Percentiles rank a stretch among this genome's conserved stretches.
These are phyloP conservation scores for Pteria penguin DNA, from an alignment of 2,888 invertebrate genomes.

Conservation along the genomic window DNA sequence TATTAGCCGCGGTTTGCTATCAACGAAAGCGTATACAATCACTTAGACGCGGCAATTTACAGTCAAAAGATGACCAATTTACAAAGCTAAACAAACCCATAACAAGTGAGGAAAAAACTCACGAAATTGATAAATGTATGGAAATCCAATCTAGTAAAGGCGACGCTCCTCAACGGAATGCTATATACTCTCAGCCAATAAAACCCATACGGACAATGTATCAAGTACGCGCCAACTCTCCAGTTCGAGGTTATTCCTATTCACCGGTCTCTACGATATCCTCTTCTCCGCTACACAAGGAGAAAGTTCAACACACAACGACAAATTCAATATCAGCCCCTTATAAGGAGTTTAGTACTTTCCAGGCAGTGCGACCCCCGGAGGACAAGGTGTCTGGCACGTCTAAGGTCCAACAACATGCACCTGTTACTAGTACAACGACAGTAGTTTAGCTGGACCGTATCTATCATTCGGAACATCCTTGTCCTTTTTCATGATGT, in stretches of 20 bases:
- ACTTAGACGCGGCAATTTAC: slow-evolving; percentile 49
- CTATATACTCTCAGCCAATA: slow-evolving; percentile 35
- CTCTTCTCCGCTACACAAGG: slow-evolving; percentile 63
- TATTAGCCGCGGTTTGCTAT: slow-evolving; percentile 96
- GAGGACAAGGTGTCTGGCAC: too few species aligned
- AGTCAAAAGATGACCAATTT: slow-evolving; percentile 7
- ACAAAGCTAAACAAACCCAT: not conserved
- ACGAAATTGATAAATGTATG: not conserved
- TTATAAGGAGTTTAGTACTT: too few species aligned
- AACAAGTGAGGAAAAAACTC: not conserved
- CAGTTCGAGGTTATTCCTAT: slow-evolving; percentile 58
- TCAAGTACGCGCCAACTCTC: slow-evolving; percentile 51
- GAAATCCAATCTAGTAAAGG: slow-evolving; percentile 15
- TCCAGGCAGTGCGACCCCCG: too few species aligned
- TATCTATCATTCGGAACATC: too few species aligned
- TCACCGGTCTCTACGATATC: slow-evolving; percentile 67
- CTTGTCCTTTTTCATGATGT: too few species aligned
- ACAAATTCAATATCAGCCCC: too few species aligned
- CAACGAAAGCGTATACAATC: slow-evolving; percentile 82
- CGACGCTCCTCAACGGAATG: slow-evolving; percentile 29
- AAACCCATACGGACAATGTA: slow-evolving; percentile 38
- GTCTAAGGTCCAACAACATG: too few species aligned
- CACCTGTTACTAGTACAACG: too few species aligned
- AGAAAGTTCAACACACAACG: too few species aligned
- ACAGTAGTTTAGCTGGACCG: too few species aligned